These are phyloP conservation scores for Ciona savignyi DNA, from an alignment of 23 tunicate species.

Conservation along the genomic window DNA sequence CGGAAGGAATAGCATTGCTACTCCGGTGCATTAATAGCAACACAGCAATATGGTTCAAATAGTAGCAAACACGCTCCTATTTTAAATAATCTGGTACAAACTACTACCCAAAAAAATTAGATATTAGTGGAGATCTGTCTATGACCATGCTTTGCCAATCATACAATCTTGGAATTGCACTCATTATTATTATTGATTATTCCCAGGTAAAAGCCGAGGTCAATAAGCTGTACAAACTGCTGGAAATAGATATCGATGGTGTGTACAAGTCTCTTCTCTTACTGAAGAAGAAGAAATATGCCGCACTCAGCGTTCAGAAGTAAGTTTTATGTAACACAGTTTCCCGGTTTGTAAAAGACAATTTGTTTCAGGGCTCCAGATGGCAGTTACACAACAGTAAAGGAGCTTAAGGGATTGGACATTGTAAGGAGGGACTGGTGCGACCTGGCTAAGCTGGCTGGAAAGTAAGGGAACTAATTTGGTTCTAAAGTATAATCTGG, in stretches of 20 bases:
- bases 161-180: too few species aligned
- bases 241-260: slow-evolving; percentile 97
- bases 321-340: background rate
- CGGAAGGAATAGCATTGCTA: too few species aligned
- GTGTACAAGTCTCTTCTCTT: slow-evolving; percentile 88
- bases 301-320: slow-evolving; percentile 87
- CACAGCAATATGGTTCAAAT: too few species aligned
- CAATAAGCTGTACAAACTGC: slow-evolving; percentile 73
- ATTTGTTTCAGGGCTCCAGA: slow-evolving; percentile 58
- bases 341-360: background rate
- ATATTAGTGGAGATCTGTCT: too few species aligned
- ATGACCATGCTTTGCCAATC: too few species aligned
- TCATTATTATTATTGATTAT: too few species aligned
- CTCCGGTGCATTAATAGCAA: too few species aligned
- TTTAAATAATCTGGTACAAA: too few species aligned
- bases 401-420: slow-evolving; percentile 92
- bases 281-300: slow-evolving; percentile 95
- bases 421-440: slow-evolving; percentile 97
- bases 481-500: too few species aligned
- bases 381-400: slow-evolving; percentile 49
- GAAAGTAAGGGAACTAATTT: slow-evolving; percentile 93
- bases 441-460: slow-evolving; percentile 86
- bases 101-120: too few species aligned
- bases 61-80: too few species aligned
- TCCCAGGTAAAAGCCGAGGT: slow-evolving; percentile 86